Evolutionary conservation across 1,140 invertebrate species (phyloP), one percentile per base, ranked within the genome.

Genomic region (Microplitis demolitor): DNA sequence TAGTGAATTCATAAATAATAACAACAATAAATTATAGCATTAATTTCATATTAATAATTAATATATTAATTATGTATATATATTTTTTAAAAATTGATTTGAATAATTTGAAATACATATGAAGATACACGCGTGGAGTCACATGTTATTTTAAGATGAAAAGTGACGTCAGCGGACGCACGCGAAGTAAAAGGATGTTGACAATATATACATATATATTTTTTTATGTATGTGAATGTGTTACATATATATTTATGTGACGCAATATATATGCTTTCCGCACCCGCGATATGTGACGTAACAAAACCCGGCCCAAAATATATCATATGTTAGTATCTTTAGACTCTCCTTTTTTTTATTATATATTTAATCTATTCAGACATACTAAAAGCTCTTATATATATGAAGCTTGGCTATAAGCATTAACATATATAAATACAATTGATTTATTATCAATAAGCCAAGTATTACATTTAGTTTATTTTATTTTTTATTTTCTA

Each of bases 81-180:
- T 69, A 16, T 13, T 56, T 69, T 8, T 11, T 58, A 34, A 71
- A 60, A 66, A 71, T 64, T 14, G 69, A 66, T 61, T 24, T 24
- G 24, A 70, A 35, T 66, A 71, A 68, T 11, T 4, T 24, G 50
- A 16, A 14, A 61, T 16, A 63, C 53, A 58, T 61, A 67, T 70
- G 66, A 35, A 54, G 16, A 14, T 58, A 77, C 76, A 24, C 76
- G 75, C 77, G 74, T 76, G 76, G 76, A 79, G 76, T 74, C 66
- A 73, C 66, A 74, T 71, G 75, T 76, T 81, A 79, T 79, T 81
- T 81, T 76, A 74, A 77, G 74, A 70, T 72, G 39, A 45, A 11
- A 45, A 39, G 73, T 79, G 79, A 81, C 78, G 78, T 78, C 77
- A 80, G 72, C 74, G 70, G 71, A 64, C 72, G 60, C 39, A 71